Evolutionary conservation across 2,888 invertebrate species (phyloP).

Genomic region (Thereva nobilitata): DNA sequence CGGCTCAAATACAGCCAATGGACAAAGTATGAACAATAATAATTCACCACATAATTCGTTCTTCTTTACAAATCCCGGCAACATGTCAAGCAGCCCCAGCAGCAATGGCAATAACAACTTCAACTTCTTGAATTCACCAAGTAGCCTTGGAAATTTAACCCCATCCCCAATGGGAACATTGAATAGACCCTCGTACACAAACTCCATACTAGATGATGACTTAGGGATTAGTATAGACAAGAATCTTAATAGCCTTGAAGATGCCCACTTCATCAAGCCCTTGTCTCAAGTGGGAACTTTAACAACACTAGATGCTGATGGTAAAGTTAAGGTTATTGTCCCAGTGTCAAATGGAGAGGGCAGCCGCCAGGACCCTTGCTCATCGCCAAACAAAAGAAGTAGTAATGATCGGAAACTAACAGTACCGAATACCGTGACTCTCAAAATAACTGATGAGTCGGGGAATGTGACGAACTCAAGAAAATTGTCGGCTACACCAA

Average conservation of each 20-base stretch:
- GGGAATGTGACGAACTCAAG: constrained; percentile 58
- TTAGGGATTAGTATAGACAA: constrained; percentile 54
- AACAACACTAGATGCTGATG: constrained; percentile 66
- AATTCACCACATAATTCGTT: constrained; percentile 56
- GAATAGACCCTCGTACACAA: constrained; percentile 55
- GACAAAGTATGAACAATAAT: constrained; percentile 44
- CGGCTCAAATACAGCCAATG: constrained; percentile 11
- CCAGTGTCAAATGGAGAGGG: constrained; percentile 61
- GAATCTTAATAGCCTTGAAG: constrained; percentile 61
- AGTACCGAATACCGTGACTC: constrained; percentile 58
- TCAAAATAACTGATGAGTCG: constrained; percentile 63
- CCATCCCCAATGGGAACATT: constrained; percentile 56
- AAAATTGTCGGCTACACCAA: constrained; percentile 63
- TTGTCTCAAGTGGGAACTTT: constrained; percentile 67
- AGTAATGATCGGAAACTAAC: constrained; percentile 51
- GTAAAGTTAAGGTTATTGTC: constrained; percentile 66
- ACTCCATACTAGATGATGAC: constrained; percentile 51
- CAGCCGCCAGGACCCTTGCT: constrained; percentile 47
- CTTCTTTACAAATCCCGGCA: constrained; percentile 55
- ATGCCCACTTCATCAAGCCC: constrained; percentile 70
- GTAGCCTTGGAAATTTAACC: constrained; percentile 49
- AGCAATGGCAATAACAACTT: constrained; percentile 50
- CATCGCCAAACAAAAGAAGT: constrained; percentile 50
- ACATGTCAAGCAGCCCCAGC: constrained; percentile 52
- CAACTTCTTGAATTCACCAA: constrained; percentile 52